Percentiles rank a stretch among this genome's conserved stretches.
These are phyloP conservation scores for Sarcophilus harrisii DNA, from an alignment of 2,797 vertebrate species.

Conservation along the genomic window DNA sequence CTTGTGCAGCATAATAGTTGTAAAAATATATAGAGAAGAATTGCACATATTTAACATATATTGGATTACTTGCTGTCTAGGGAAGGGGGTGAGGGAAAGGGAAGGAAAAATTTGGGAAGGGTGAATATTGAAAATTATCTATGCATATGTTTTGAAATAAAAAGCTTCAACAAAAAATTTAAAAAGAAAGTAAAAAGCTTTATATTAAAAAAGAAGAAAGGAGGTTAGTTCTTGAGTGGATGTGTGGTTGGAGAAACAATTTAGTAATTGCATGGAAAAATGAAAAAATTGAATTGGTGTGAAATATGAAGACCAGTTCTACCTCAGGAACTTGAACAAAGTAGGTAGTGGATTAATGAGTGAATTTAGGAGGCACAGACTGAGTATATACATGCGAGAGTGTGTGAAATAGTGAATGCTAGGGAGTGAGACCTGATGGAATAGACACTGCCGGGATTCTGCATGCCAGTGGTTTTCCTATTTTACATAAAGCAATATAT, in stretches of 20 bases:
- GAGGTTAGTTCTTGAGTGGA: neutral
- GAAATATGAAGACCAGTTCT: neutral
- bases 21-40: no score
- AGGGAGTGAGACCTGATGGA: neutral
- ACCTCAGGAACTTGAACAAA: neutral
- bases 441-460: neutral
- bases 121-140: no score
- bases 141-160: no score
- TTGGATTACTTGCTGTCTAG: no score
- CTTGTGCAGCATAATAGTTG: no score
- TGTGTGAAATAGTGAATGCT: neutral
- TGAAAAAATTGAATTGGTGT: neutral
- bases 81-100: no score
- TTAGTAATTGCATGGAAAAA: neutral
- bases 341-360: neutral
- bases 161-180: no score
- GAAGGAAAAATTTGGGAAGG: no score
- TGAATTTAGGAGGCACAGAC: neutral
- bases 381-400: neutral
- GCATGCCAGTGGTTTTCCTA: neutral
- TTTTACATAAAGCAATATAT: neutral
- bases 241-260: neutral
- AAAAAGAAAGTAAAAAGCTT: no score
- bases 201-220: neutral
- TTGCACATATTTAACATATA: no score